Percentiles rank a stretch among this genome's conserved stretches.
Evolutionary conservation across 2,113 vertebrate genomes (phyloP).

Genomic region (Rhombomys opimus): DNA sequence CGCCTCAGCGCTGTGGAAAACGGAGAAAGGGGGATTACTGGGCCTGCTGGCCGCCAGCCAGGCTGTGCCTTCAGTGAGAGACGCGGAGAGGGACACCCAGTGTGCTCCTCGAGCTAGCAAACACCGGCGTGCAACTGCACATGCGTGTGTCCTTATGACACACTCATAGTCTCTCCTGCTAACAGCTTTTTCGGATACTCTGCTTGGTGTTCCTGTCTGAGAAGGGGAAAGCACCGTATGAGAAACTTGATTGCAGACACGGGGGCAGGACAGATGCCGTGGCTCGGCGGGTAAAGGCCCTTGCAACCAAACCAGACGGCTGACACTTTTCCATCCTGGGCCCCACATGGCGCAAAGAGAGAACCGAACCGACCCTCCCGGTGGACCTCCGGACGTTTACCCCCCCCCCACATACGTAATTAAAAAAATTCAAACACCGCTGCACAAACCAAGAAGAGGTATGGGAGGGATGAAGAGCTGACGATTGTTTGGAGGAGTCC

Average conservation of each 20-base stretch:
- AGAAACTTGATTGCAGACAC: conserved; percentile 24
- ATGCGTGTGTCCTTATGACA: neutral
- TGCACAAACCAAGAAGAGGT: neutral
- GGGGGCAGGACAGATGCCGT: neutral
- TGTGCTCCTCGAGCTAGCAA: neutral
- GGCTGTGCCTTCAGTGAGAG: neutral
- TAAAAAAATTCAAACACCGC: neutral
- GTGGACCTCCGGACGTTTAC: neutral
- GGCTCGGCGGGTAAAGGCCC: neutral
- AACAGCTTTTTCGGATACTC: neutral
- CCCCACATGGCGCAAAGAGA: neutral
- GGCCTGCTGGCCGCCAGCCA: neutral
- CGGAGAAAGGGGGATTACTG: neutral
- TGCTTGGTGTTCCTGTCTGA: neutral
- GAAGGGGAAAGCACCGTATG: neutral
- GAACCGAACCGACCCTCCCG: neutral
- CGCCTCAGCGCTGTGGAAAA: neutral
- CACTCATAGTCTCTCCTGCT: neutral
- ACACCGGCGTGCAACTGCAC: neutral
- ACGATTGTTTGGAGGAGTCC: neutral
- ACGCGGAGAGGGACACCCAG: neutral
- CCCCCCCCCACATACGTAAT: too few species aligned
- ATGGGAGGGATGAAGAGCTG: neutral
- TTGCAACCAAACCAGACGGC: neutral
- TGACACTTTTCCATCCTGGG: neutral